A percentile compares a stretch with the other conserved stretches of the same genome.
Conservation (phyloP, 2,113 vertebrate species). For the Coracopsis vasa region DNA sequence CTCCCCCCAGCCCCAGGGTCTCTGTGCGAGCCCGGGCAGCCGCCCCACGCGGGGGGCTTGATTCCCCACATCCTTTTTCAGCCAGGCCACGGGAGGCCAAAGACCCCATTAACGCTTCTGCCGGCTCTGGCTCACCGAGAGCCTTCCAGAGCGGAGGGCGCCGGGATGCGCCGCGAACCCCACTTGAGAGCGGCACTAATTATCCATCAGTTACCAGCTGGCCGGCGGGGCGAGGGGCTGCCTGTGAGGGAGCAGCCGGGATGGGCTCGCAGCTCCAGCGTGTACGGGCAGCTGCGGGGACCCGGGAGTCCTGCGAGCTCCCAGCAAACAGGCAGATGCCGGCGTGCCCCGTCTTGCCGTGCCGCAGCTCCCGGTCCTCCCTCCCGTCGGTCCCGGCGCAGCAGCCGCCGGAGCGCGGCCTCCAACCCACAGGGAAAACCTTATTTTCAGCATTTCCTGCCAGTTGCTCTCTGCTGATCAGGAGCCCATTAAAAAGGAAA, state of each 20-base stretch:
- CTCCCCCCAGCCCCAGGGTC: not conserved
- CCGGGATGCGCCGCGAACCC: not conserved
- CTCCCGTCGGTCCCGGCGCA: not conserved
- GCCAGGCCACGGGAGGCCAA: not conserved
- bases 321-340: not conserved
- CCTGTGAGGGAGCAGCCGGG: not conserved
- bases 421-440: constrained; percentile 28
- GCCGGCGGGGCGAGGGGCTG: constrained; percentile 19
- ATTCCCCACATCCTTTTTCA: not conserved
- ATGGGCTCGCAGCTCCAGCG: not conserved
- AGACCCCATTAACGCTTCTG: constrained; percentile 52
- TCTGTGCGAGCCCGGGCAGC: not conserved
- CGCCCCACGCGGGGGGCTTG: fast-evolving
- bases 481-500: constrained; percentile 8
- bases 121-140: fast-evolving
- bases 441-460: constrained; percentile 56
- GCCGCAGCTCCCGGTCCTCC: not conserved
- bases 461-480: not conserved
- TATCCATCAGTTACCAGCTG: constrained; percentile 76
- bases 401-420: not conserved
- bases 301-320: not conserved
- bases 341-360: not conserved
- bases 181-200: constrained; percentile 73
- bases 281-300: constrained; percentile 58
- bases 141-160: not conserved